Evolutionary conservation across 1,140 invertebrate species (phyloP).

Genomic region (Laupala kohalensis): DNA sequence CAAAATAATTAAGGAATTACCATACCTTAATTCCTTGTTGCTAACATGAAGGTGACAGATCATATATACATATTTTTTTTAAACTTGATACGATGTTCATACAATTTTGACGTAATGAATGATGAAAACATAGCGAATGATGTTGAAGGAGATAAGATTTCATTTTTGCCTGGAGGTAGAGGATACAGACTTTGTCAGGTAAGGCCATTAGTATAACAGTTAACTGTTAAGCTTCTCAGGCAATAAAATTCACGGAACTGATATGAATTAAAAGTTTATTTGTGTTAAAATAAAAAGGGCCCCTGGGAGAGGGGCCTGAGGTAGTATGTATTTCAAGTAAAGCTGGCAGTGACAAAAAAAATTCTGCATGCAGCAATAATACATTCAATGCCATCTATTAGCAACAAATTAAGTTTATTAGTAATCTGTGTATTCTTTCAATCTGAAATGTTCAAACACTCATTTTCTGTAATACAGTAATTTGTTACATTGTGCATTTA

Average conservation of each 20-base stretch:
- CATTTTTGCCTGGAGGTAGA: no score
- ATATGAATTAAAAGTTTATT: background rate
- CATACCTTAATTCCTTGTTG: no score
- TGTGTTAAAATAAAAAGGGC: background rate
- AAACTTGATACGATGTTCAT: no score
- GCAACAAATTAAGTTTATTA: constrained; percentile 16
- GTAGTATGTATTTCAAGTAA: background rate
- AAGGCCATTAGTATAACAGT: background rate
- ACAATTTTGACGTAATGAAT: no score
- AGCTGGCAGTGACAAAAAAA: background rate
- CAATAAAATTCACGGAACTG: background rate
- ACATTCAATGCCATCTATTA: constrained; percentile 1
- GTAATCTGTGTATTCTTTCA: constrained; percentile 15
- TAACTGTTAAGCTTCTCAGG: background rate
- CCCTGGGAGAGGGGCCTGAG: background rate
- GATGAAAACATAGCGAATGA: no score
- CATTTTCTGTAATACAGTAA: constrained; percentile 12
- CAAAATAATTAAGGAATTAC: no score
- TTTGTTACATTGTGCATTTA: constrained; percentile 14
- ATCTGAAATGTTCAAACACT: constrained; percentile 13
- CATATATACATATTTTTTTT: no score
- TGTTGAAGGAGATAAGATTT: no score
- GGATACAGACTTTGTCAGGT: no score
- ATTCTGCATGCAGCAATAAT: background rate
- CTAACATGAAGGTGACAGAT: no score